Evolutionary conservation across 2,113 vertebrate genomes (phyloP).

Genomic region (Alouatta palliata): DNA sequence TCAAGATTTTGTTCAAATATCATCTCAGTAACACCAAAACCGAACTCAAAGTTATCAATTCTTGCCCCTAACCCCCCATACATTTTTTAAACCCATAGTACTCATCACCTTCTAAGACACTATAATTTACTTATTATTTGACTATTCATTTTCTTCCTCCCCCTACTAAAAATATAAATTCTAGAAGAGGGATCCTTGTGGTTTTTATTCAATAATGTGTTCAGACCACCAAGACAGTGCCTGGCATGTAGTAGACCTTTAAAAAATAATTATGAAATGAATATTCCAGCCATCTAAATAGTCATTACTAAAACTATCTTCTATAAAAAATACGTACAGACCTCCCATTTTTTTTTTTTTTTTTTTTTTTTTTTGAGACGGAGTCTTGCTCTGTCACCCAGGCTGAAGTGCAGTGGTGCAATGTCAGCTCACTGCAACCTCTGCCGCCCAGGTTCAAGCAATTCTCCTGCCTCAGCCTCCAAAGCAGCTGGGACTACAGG

Average conservation of each 20-base stretch:
- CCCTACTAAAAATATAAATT: background rate
- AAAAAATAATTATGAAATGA: slow-evolving; percentile 44
- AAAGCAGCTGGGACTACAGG: too few relatives aligned
- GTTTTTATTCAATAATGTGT: background rate
- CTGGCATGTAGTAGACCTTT: background rate
- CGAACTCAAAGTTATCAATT: background rate
- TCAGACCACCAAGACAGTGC: background rate
- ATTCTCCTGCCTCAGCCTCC: too few relatives aligned
- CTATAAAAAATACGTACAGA: slow-evolving; percentile 8
- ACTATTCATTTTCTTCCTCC: background rate
- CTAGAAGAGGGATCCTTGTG: background rate
- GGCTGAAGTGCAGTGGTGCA: too few relatives aligned
- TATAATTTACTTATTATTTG: background rate
- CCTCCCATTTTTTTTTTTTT: too few relatives aligned
- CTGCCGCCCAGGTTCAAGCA: too few relatives aligned
- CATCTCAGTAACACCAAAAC: background rate
- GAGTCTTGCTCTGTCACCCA: too few relatives aligned
- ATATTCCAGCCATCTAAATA: background rate
- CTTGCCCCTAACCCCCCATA: rapidly evolving
- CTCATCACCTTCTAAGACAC: background rate
- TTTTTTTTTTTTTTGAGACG: too few relatives aligned
- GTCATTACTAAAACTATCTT: slow-evolving; percentile 5
- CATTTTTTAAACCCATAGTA: background rate
- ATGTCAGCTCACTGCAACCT: too few relatives aligned
- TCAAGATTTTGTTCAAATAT: background rate